phyloP scores from a whole-genome alignment of 2,797 vertebrate genomes.

The Hyperoplus lanceolatus region DNA sequence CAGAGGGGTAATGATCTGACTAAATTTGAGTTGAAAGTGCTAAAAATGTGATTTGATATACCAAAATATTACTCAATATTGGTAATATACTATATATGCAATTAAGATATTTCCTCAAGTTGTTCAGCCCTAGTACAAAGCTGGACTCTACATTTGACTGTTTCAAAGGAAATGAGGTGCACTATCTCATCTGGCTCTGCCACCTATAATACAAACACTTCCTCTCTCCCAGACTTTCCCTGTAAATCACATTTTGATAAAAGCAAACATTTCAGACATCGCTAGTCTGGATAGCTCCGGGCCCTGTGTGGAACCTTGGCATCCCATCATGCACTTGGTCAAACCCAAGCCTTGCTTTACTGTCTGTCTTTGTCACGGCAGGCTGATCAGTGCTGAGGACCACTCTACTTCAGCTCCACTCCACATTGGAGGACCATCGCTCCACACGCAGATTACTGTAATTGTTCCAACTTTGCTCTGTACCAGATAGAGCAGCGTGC shows the following conservation, averaged over 20 bases:
- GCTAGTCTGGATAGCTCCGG: constrained; percentile 9
- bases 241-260: constrained; percentile 18
- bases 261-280: constrained; percentile 31
- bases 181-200: neutral
- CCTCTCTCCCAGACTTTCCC: neutral
- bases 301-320: constrained; percentile 25
- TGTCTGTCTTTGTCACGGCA: constrained; percentile 38
- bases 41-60: neutral
- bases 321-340: constrained; percentile 45
- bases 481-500: constrained; percentile 55
- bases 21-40: too few relatives aligned
- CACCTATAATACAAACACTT: neutral
- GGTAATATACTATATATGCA: neutral
- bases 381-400: constrained; percentile 61
- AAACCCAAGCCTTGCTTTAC: constrained; percentile 21
- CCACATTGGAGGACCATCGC: constrained; percentile 71
- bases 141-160: neutral
- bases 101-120: neutral
- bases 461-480: constrained; percentile 76
- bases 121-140: neutral
- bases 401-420: constrained; percentile 63
- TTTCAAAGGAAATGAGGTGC: neutral
- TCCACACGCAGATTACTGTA: constrained; percentile 72
- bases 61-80: neutral
- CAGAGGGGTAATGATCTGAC: too few relatives aligned